These are phyloP conservation scores for Leptodirus hochenwartii DNA, from an alignment of 2,888 invertebrate species.

Conservation along the genomic window DNA sequence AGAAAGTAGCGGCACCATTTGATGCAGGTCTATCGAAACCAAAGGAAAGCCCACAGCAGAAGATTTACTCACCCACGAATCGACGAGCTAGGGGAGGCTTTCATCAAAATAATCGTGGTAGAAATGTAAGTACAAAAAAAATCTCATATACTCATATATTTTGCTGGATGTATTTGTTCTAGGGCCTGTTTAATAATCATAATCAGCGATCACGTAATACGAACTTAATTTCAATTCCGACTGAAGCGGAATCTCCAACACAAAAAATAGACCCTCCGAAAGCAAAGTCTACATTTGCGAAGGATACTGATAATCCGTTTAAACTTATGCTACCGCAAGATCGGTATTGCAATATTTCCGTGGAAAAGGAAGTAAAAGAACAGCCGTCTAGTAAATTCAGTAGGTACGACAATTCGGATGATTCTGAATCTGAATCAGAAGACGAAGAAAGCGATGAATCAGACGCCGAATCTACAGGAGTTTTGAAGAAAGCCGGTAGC, in stretches of 20 bases:
- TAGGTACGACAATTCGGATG: slow-evolving; percentile 29
- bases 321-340: slow-evolving; percentile 23
- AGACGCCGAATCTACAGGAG: slow-evolving; percentile 21
- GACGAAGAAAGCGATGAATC: slow-evolving; percentile 22
- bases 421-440: slow-evolving; percentile 24
- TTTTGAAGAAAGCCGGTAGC: slow-evolving; percentile 29
- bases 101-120: slow-evolving; percentile 9
- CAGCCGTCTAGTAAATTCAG: slow-evolving; percentile 28
- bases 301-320: slow-evolving; percentile 9
- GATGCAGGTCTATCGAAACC: slow-evolving; percentile 4
- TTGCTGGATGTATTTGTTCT: slow-evolving; percentile 8
- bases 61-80: not conserved
- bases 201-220: slow-evolving; percentile 24
- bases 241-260: slow-evolving; percentile 21
- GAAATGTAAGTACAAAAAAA: slow-evolving; percentile 16
- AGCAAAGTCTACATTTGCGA: too few species aligned
- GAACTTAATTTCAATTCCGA: slow-evolving; percentile 32
- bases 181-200: slow-evolving; percentile 21
- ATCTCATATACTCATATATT: slow-evolving; percentile 3
- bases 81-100: slow-evolving; percentile 10
- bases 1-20: slow-evolving; percentile 5
- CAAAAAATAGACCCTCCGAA: not conserved
- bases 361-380: slow-evolving; percentile 12
- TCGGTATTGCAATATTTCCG: slow-evolving; percentile 16
- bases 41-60: slow-evolving; percentile 1